phyloP scores from a whole-genome alignment of 2,888 invertebrate genomes.

The Odontocolon sp. region DNA sequence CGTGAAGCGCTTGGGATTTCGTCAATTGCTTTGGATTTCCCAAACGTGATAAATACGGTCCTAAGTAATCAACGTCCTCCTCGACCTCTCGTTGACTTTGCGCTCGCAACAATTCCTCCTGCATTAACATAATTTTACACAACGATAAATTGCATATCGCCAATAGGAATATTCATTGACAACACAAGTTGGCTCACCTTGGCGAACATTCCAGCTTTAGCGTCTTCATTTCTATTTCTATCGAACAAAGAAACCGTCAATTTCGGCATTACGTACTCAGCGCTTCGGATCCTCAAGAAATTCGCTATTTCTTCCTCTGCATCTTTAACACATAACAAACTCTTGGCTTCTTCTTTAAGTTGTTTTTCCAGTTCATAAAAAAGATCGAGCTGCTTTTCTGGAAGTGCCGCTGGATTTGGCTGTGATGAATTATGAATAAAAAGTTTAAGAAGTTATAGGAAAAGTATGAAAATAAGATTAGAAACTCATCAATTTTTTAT shows the following conservation, averaged over 20 bases:
- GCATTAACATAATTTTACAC: constrained; percentile 42
- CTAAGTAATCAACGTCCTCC: constrained; percentile 84
- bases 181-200: constrained; percentile 75
- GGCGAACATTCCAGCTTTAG: constrained; percentile 82
- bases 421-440: constrained; percentile 69
- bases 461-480: not conserved
- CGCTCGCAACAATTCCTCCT: constrained; percentile 82
- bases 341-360: constrained; percentile 84
- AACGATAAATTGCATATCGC: not conserved
- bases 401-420: constrained; percentile 85
- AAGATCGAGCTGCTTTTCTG: constrained; percentile 85
- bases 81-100: constrained; percentile 84
- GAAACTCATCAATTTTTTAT: not conserved
- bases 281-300: constrained; percentile 81
- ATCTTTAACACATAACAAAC: constrained; percentile 83
- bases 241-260: constrained; percentile 83
- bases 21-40: constrained; percentile 82
- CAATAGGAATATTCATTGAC: not conserved
- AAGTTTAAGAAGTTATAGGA: not conserved
- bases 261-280: constrained; percentile 82
- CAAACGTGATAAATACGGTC: constrained; percentile 85
- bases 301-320: constrained; percentile 81
- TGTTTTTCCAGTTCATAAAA: constrained; percentile 85
- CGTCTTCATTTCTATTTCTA: constrained; percentile 82
- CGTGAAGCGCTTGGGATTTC: constrained; percentile 80